These are phyloP conservation scores for Ips typographus DNA, from an alignment of 1,140 invertebrate species.

Conservation along the genomic window DNA sequence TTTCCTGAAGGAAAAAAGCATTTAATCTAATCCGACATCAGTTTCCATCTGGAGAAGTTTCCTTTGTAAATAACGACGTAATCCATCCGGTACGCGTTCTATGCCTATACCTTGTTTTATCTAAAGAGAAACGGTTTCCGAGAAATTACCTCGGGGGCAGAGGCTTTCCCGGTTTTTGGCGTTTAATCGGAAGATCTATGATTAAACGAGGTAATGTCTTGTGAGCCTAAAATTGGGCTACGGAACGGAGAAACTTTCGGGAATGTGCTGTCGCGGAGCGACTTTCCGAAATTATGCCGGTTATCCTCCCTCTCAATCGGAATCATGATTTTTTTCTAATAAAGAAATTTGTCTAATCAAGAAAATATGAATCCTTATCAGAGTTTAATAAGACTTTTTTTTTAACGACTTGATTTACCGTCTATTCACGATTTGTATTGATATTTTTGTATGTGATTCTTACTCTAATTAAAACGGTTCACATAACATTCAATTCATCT, in stretches of 20 bases:
- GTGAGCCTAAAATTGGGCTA: conserved; percentile 20
- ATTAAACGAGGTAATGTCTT: conserved; percentile 27
- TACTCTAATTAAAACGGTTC: no score
- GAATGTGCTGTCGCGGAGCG: conserved; percentile 2
- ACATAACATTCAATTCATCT: no score
- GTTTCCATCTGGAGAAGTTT: conserved; percentile 17
- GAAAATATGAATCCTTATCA: conserved; percentile 13
- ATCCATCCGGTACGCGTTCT: conserved; percentile 15
- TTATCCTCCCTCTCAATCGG: conserved; percentile 5
- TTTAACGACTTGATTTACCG: not conserved
- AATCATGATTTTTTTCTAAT: conserved; percentile 8
- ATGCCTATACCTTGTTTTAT: conserved; percentile 28
- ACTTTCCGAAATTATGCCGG: conserved; percentile 17
- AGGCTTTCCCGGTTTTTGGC: conserved; percentile 24
- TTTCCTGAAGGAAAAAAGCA: conserved; percentile 8
- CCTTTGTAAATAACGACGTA: conserved; percentile 22
- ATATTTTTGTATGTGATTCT: no score
- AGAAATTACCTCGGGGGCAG: conserved; percentile 24
- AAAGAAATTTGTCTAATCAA: conserved; percentile 9
- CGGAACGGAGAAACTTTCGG: conserved; percentile 15
- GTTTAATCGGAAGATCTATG: conserved; percentile 28
- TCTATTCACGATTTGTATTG: no score
- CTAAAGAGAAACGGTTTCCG: conserved; percentile 23
- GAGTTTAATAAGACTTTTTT: not conserved
- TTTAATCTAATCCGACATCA: conserved; percentile 18